These are phyloP conservation scores for Empidonax traillii DNA, from an alignment of 2,113 vertebrate species.

Conservation along the genomic window DNA sequence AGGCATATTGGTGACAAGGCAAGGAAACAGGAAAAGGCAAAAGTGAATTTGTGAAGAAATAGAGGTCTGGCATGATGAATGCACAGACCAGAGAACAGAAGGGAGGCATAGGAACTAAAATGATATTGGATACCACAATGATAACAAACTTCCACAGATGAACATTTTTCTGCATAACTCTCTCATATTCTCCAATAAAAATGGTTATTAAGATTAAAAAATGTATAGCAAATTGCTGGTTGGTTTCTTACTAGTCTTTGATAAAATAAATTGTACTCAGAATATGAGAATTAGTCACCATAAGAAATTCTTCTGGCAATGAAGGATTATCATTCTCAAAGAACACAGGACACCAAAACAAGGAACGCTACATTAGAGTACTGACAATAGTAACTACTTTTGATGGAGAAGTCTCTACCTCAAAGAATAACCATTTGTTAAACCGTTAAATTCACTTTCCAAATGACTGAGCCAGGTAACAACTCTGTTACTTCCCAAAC, in stretches of 20 bases:
- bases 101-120: neutral
- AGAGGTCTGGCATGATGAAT: neutral
- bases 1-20: neutral
- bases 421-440: neutral
- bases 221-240: neutral
- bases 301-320: neutral
- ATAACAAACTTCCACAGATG: neutral
- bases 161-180: neutral
- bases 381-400: neutral
- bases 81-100: neutral
- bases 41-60: neutral
- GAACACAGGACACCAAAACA: neutral
- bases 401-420: neutral
- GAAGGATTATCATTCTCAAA: neutral
- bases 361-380: neutral
- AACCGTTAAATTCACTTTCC: neutral
- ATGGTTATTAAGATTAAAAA: neutral
- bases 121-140: fast-evolving
- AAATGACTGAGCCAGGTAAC: neutral
- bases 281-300: neutral
- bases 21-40: neutral
- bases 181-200: neutral
- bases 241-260: neutral
- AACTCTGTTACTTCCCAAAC: neutral
- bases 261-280: neutral